Conservation (phyloP, 2,113 vertebrate genomes). For the Trichomycterus rosablanca region DNA sequence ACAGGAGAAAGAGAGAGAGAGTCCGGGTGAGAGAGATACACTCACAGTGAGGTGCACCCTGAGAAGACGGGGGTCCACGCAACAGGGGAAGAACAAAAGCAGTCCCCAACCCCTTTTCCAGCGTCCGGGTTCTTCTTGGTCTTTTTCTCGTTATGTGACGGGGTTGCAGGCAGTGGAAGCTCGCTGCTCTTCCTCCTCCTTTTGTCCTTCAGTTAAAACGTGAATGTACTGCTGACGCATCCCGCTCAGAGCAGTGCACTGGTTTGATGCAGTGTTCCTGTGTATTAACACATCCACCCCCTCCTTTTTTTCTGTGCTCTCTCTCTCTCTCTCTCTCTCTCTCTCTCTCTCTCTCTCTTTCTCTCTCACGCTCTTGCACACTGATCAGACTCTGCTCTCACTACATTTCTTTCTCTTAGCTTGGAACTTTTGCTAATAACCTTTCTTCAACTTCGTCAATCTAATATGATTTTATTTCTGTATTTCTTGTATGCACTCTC, state of each 20-base stretch:
- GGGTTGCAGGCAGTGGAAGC: constrained; percentile 78
- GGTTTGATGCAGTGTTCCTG: constrained; percentile 87
- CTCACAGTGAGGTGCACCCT: constrained; percentile 62
- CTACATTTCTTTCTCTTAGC: constrained; percentile 26
- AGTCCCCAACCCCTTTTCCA: constrained; percentile 53
- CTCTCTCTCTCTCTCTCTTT: constrained; percentile 32
- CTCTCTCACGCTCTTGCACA: constrained; percentile 28
- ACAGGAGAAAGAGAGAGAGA: constrained; percentile 47
- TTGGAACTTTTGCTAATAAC: constrained; percentile 3
- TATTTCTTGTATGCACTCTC: constrained; percentile 17
- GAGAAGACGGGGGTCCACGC: constrained; percentile 57
- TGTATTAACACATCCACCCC: constrained; percentile 77
- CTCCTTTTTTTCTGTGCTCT: constrained; percentile 55
- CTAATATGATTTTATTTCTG: constrained; percentile 10
- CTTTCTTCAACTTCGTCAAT: constrained; percentile 39
- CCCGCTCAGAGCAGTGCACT: constrained; percentile 83
- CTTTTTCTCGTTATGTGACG: constrained; percentile 59
- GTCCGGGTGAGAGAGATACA: constrained; percentile 51
- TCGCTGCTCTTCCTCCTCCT: constrained; percentile 83
- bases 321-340: constrained; percentile 54
- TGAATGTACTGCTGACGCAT: constrained; percentile 92
- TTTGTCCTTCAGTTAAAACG: constrained; percentile 92
- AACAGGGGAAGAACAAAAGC: constrained; percentile 52
- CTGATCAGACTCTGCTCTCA: constrained; percentile 28
- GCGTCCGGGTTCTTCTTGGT: constrained; percentile 54